Percentiles rank a stretch among this genome's conserved stretches.
Conservation (phyloP, 2,113 vertebrate genomes). For the Panthera leo region DNA sequence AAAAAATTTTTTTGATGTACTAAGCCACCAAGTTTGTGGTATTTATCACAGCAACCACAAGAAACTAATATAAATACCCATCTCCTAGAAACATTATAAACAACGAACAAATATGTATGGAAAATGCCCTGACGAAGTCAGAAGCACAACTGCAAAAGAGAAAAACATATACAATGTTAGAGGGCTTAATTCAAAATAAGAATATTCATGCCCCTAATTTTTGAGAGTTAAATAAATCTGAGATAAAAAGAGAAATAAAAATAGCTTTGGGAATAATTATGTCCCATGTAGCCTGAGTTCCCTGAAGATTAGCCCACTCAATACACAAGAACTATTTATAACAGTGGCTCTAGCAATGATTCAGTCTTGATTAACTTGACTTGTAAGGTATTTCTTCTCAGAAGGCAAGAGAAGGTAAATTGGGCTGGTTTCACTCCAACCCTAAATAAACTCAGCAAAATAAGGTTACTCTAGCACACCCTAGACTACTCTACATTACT, state of each 20-base stretch:
- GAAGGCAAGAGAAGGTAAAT: not conserved
- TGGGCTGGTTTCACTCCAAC: not conserved
- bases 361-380: not conserved
- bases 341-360: not conserved
- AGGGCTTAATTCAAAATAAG: slow-evolving; percentile 29
- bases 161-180: slow-evolving; percentile 21
- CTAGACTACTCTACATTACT: not conserved
- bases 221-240: not conserved
- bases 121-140: not conserved
- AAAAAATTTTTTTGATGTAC: not conserved
- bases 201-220: not conserved
- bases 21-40: not conserved
- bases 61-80: not conserved
- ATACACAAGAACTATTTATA: not conserved
- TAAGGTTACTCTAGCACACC: not conserved
- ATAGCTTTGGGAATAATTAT: not conserved
- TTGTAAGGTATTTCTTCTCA: not conserved
- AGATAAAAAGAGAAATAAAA: slow-evolving; percentile 3
- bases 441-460: slow-evolving; percentile 17
- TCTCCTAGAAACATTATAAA: not conserved
- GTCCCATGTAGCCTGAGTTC: not conserved
- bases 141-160: not conserved
- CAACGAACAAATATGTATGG: not conserved
- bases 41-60: not conserved
- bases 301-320: not conserved